phyloP scores from a whole-genome alignment of 2,797 vertebrate genomes.

The Danio kyathit region DNA sequence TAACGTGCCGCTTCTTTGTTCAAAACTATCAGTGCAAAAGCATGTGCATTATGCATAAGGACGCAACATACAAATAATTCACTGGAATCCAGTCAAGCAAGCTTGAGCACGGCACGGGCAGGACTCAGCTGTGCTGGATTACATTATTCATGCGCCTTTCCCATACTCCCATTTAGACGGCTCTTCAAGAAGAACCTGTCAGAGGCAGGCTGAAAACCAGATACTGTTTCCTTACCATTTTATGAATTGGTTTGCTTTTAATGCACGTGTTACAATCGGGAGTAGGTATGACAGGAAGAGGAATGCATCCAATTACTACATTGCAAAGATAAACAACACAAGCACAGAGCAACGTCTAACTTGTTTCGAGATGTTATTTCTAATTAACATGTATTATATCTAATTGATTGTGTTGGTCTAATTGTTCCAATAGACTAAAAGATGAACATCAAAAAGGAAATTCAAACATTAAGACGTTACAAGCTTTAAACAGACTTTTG shows the following conservation, averaged over 20 bases:
- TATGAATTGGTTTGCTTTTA: background rate
- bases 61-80: constrained; percentile 49
- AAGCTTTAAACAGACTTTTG: too few species aligned
- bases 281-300: background rate
- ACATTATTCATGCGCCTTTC: constrained; percentile 49
- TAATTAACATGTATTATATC: background rate
- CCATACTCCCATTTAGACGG: constrained; percentile 13
- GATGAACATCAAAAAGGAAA: too few species aligned
- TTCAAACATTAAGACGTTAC: too few species aligned
- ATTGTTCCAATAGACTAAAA: too few species aligned
- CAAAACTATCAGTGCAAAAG: background rate
- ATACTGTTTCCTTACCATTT: background rate
- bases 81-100: constrained; percentile 45
- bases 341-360: background rate
- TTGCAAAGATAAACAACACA: background rate
- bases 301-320: background rate
- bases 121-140: constrained; percentile 30
- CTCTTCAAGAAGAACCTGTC: constrained; percentile 21
- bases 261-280: background rate
- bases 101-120: background rate
- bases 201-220: background rate
- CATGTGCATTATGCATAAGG: constrained; percentile 15
- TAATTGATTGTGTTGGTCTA: background rate
- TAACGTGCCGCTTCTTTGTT: background rate
- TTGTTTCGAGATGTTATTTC: background rate